Evolutionary conservation across 2,113 vertebrate species (phyloP).

Genomic region (Pangasianodon gigas): DNA sequence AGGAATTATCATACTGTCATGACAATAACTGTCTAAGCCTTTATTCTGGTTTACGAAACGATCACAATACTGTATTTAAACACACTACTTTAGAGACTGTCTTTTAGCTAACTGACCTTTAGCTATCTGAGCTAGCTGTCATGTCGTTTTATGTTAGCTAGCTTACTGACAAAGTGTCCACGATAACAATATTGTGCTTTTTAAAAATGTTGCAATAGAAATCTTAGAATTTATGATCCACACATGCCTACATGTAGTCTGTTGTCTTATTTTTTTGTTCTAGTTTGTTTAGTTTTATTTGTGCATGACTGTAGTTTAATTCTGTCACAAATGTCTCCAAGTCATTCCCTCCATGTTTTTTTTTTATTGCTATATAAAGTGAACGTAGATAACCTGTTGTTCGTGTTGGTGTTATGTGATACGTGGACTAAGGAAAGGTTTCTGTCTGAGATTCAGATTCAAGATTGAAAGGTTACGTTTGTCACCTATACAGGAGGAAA

Average conservation of each 20-base stretch:
- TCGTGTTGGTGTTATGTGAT: background rate
- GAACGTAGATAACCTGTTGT: too few relatives aligned
- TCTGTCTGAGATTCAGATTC: background rate
- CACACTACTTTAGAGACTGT: background rate
- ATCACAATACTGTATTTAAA: background rate
- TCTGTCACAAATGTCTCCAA: conserved; percentile 13
- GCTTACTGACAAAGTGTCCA: background rate
- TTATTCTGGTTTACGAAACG: background rate
- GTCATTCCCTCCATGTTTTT: background rate
- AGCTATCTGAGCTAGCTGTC: background rate
- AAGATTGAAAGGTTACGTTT: background rate
- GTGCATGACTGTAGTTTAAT: background rate
- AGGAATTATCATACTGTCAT: too few relatives aligned
- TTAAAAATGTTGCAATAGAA: background rate
- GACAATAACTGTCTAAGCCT: background rate
- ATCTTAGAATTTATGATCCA: background rate
- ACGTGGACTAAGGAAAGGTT: background rate
- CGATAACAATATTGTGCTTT: background rate
- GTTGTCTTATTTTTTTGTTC: background rate
- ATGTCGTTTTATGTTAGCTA: background rate
- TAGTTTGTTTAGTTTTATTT: background rate
- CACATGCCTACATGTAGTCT: too few relatives aligned
- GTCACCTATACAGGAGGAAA: background rate
- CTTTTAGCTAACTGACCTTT: background rate
- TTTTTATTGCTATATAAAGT: conserved; percentile 11